Conservation (phyloP, 30 jellyfish, hydroid and myxozoan genomes). For the Aurelia coerulea region DNA sequence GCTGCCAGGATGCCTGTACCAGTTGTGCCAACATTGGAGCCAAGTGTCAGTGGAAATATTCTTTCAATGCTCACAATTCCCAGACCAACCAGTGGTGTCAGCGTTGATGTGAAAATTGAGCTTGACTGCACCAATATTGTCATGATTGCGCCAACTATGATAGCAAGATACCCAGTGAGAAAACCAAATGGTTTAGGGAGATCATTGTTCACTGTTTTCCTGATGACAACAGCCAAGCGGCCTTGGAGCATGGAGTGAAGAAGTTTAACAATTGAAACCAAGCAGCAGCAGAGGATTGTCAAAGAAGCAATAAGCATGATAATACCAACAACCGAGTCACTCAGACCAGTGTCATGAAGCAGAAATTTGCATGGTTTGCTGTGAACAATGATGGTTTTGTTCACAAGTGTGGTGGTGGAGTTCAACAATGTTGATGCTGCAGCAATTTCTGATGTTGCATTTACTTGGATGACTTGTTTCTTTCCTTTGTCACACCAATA, state of each 20-base stretch:
- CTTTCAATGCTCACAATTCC: slow-evolving; percentile 85
- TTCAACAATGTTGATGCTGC: too few relatives aligned
- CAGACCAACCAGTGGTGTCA: slow-evolving; percentile 95
- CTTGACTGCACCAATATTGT: slow-evolving; percentile 93
- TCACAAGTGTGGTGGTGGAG: slow-evolving; percentile 29
- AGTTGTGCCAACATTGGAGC: slow-evolving; percentile 94
- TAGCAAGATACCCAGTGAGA: slow-evolving; percentile 89
- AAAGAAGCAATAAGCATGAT: slow-evolving; percentile 79
- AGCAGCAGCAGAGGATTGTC: slow-evolving; percentile 80
- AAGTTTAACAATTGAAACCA: slow-evolving; percentile 79
- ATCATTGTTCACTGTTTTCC: slow-evolving; percentile 81
- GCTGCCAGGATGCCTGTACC: slow-evolving; percentile 95
- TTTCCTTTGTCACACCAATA: slow-evolving; percentile 94
- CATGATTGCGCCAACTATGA: slow-evolving; percentile 90
- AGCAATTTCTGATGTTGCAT: too few relatives aligned
- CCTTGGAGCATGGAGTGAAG: slow-evolving; percentile 91
- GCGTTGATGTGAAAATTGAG: slow-evolving; percentile 93
- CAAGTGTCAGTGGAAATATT: slow-evolving; percentile 88
- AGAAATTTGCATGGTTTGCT: slow-evolving; percentile 67
- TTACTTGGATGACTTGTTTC: slow-evolving; percentile 36
- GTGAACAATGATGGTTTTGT: slow-evolving; percentile 58
- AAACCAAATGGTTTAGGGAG: slow-evolving; percentile 92
- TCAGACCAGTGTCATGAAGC: slow-evolving; percentile 88
- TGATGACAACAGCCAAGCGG: slow-evolving; percentile 78
- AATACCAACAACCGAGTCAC: slow-evolving; percentile 88